Conservation (phyloP, 2,797 vertebrate species). For the Sebastes steindachneri region DNA sequence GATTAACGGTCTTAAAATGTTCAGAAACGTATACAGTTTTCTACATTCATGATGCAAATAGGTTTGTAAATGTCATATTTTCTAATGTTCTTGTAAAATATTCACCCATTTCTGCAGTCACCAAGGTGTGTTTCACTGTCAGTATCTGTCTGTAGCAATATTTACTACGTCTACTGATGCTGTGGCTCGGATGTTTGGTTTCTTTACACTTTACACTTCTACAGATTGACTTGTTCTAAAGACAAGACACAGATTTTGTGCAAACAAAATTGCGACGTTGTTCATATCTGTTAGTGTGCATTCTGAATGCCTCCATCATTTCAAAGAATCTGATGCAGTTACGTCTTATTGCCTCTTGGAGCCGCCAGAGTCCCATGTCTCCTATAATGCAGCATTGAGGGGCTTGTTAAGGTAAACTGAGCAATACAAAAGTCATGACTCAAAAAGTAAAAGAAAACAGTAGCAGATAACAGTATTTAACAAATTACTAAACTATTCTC, state of each 20-base stretch:
- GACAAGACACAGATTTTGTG: neutral
- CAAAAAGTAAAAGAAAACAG: too few species aligned
- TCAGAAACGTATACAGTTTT: too few species aligned
- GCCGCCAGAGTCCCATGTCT: neutral
- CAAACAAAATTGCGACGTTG: neutral
- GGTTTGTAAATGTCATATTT: neutral
- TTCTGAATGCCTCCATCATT: accelerated
- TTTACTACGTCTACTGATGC: too few species aligned
- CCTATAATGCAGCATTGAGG: neutral
- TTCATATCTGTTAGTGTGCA: neutral
- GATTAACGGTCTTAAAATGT: neutral
- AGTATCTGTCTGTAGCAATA: too few species aligned
- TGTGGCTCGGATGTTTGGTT: too few species aligned
- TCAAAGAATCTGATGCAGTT: neutral
- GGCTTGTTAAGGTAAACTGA: neutral
- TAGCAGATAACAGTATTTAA: too few species aligned
- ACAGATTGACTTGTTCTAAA: neutral
- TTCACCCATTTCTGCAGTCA: neutral
- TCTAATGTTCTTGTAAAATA: neutral
- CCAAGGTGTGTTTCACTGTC: neutral
- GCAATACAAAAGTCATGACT: too few species aligned
- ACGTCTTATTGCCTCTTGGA: slow-evolving; percentile 16
- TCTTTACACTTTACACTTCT: neutral
- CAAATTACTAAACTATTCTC: too few species aligned
- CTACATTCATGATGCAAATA: neutral